Evolutionary conservation across 2,797 vertebrate species (phyloP).

Genomic region (Pangasius krempfi): DNA sequence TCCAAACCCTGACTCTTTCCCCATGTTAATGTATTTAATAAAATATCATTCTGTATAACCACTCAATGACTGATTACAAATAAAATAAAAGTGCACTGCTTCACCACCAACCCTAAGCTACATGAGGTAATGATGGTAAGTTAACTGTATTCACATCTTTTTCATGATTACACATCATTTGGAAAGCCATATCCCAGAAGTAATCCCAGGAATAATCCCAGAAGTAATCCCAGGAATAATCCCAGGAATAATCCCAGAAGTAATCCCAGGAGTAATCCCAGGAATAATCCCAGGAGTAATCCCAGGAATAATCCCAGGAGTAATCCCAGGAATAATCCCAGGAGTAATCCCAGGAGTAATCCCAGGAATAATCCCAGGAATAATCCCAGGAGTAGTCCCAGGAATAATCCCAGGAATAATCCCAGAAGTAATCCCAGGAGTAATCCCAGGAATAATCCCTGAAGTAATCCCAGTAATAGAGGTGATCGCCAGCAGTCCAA

Average conservation of each 20-base stretch:
- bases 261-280: too few species aligned
- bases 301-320: conserved; percentile 35
- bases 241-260: too few species aligned
- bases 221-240: too few species aligned
- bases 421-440: too few species aligned
- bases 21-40: too few species aligned
- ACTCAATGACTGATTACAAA: not conserved
- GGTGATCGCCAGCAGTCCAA: conserved; percentile 51
- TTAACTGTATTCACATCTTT: not conserved
- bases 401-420: too few species aligned
- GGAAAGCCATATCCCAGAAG: conserved; percentile 27
- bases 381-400: too few species aligned
- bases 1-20: not conserved
- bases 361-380: too few species aligned
- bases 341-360: too few species aligned
- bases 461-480: conserved; percentile 53
- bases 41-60: not conserved
- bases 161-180: conserved; percentile 50
- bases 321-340: too few species aligned
- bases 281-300: conserved; percentile 42
- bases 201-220: too few species aligned
- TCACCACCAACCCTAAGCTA: not conserved
- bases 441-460: not conserved
- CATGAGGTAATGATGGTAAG: not conserved
- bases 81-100: not conserved